A percentile compares a stretch with the other conserved stretches of the same genome.
Evolutionary conservation across 1,140 invertebrate species (phyloP).

Genomic region (Euwallacea fornicatus): DNA sequence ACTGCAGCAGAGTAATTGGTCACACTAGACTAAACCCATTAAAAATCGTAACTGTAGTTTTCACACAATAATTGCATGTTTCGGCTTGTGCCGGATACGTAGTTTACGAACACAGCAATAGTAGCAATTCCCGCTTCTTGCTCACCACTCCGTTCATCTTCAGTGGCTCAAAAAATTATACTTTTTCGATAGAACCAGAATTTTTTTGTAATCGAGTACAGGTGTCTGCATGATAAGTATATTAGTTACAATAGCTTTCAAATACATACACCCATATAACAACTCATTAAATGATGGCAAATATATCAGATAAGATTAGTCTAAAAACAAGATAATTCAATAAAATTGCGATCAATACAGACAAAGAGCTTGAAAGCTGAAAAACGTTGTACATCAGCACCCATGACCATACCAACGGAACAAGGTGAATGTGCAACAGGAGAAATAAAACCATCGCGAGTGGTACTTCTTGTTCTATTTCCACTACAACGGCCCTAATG

Average conservation of each 20-base stretch:
- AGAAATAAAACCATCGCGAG: background rate
- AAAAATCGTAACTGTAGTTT: conserved; percentile 9
- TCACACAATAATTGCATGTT: background rate
- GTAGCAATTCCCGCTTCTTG: conserved; percentile 9
- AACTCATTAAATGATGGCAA: too few relatives aligned
- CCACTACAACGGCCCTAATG: conserved; percentile 1
- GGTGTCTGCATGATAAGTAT: conserved; percentile 12
- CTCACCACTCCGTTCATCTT: conserved; percentile 12
- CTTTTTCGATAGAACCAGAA: background rate
- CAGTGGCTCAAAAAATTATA: conserved; percentile 17
- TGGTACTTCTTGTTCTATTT: conserved; percentile 26
- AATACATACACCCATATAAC: too few relatives aligned
- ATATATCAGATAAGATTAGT: too few relatives aligned
- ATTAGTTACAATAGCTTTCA: too few relatives aligned
- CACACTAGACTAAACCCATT: conserved; percentile 4
- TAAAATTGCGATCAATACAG: too few relatives aligned
- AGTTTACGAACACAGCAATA: background rate
- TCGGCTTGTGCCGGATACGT: background rate
- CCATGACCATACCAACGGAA: too few relatives aligned
- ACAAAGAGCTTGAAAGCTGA: too few relatives aligned
- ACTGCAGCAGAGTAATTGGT: conserved; percentile 3
- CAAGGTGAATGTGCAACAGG: background rate
- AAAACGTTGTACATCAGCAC: too few relatives aligned
- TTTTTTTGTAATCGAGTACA: background rate
- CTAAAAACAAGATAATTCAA: too few relatives aligned